These are phyloP conservation scores for Chrysolina haemoptera DNA, from an alignment of 2,888 invertebrate genomes.

Conservation along the genomic window DNA sequence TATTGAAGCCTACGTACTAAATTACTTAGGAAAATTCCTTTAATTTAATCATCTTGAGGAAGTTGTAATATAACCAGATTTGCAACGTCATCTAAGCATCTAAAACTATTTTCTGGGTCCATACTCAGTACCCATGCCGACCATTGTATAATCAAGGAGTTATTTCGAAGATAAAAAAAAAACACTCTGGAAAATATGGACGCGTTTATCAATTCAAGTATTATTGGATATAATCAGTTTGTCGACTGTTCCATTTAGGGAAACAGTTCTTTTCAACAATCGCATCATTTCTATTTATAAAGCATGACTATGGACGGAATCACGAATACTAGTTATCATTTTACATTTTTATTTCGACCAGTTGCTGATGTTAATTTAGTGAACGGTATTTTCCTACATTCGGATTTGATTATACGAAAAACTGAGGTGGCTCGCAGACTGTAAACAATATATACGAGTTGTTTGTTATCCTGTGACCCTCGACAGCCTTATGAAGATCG, in stretches of 20 bases:
- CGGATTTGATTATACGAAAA: background rate
- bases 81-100: no score
- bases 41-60: no score
- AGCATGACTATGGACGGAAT: background rate
- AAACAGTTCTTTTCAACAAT: background rate
- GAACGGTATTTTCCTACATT: background rate
- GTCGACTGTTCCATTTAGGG: background rate
- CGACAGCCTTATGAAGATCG: slow-evolving; percentile 30
- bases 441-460: slow-evolving; percentile 10
- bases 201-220: background rate
- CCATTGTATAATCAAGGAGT: no score
- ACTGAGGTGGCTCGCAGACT: slow-evolving; percentile 6
- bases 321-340: background rate
- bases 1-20: no score
- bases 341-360: background rate
- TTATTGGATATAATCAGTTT: background rate
- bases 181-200: background rate
- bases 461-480: slow-evolving; percentile 31
- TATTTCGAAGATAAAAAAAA: no score
- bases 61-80: no score
- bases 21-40: no score
- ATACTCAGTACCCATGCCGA: no score
- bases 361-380: background rate
- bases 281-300: slow-evolving; percentile 17
- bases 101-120: no score